Evolutionary conservation across 2,113 vertebrate species (phyloP), one percentile per base, ranked within the genome.

Genomic region (Prinia subflava): DNA sequence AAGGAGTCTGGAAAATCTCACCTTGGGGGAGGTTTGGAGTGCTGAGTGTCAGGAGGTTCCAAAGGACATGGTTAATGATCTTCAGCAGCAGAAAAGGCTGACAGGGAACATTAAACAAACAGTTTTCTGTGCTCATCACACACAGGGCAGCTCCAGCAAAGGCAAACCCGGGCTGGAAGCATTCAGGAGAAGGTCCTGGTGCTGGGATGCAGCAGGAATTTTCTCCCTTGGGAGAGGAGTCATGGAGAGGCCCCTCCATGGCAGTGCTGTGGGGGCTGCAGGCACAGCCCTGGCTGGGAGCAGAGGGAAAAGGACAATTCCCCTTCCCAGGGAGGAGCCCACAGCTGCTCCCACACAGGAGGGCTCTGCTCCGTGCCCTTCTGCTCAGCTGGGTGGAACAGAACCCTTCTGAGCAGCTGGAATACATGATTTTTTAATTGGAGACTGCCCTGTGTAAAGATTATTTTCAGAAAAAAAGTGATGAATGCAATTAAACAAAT

Each of bases 281-380:
- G 10, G 10, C 15, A 5, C 19, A 13, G 7, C 69, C 4, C 6
- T 6, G 49, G 9, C 31, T 16, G 30, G 7, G 11, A 1, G 10
- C 8, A 8, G 33, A 12, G 20, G 49, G 44, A 20, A 13, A 74
- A 44, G 69, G 19, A 67, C 15, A 30, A 14, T 13, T 15, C 23
- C 22, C 9, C 0, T 23, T 68, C 33, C 24, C 31, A 22, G 31
- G 21, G 33, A 49, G 33, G 52, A 59, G 8, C 39, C 12, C 1
- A 3, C 10, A 31, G 37, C 31, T 47, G 28, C 4, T 46, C 30
- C 33, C 47, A 12, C 35, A 3, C 0, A 1, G 2, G 2, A 41
- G 62, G 13, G 25, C 65, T 44, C 35, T 2, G 31, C 4, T 28
- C 24, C 3, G 0, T 2, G 11, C 11, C 33, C 55, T 63, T 37